Percentiles rank a stretch among this genome's conserved stretches.
phyloP scores from a whole-genome alignment of 1,140 invertebrate species.

The Trialeurodes vaporariorum region DNA sequence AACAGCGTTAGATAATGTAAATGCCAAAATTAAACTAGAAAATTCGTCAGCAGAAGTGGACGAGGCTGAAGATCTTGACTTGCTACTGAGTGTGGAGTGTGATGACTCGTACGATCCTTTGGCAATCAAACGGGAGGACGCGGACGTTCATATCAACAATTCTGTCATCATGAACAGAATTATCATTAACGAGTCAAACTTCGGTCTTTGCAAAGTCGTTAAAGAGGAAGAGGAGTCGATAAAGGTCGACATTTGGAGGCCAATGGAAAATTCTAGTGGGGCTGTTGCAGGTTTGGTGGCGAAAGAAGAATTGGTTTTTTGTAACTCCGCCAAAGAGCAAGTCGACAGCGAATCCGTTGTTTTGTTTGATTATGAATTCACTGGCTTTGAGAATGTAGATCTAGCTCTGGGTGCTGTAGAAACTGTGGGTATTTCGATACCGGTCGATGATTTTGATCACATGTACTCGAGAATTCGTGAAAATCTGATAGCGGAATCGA shows the following conservation, averaged over 20 bases:
- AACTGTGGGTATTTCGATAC: conserved; percentile 11
- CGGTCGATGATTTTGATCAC: conserved; percentile 18
- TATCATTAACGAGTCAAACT: conserved; percentile 13
- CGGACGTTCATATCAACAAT: no score
- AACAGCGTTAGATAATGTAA: not conserved
- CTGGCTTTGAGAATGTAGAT: not conserved
- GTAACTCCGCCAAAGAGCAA: no score
- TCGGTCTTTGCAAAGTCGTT: no score
- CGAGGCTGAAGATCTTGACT: conserved; percentile 11
- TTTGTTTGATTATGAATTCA: not conserved
- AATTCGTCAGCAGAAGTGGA: conserved; percentile 28
- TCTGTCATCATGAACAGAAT: conserved; percentile 11
- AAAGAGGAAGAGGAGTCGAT: no score
- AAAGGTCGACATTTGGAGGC: conserved; percentile 18
- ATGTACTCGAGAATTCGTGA: conserved; percentile 17
- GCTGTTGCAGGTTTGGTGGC: not conserved
- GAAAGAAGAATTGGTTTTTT: no score
- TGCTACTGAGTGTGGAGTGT: not conserved
- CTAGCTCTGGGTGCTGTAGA: conserved; percentile 5
- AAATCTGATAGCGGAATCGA: not conserved
- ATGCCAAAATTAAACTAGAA: conserved; percentile 18
- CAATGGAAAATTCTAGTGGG: not conserved
- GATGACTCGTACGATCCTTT: not conserved
- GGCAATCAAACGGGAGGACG: conserved; percentile 3
- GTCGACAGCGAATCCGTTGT: no score